Conservation (phyloP, 2,113 vertebrate species). For the Lagopus leucura region DNA sequence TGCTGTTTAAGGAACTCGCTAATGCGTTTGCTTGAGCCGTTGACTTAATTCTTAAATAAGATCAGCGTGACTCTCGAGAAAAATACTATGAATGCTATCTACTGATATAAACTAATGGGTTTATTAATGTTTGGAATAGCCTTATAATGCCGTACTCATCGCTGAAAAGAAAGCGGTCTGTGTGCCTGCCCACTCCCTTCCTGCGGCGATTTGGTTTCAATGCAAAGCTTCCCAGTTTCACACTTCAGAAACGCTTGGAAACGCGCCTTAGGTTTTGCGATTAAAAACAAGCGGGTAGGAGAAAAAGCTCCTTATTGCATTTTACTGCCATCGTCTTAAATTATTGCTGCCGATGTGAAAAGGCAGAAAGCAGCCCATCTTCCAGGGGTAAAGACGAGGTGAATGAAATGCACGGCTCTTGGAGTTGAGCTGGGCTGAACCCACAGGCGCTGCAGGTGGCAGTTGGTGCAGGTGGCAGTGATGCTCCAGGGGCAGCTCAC, state of each 20-base stretch:
- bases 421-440: neutral
- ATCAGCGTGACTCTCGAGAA: neutral
- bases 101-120: conserved; percentile 42
- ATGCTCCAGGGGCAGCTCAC: accelerated
- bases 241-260: neutral
- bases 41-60: conserved; percentile 61
- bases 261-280: neutral
- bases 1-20: conserved; percentile 52
- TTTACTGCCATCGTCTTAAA: accelerated
- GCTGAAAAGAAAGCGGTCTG: neutral
- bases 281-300: neutral
- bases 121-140: conserved; percentile 56
- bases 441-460: neutral
- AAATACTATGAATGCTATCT: conserved; percentile 27
- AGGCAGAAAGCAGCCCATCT: accelerated
- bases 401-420: accelerated
- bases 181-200: neutral
- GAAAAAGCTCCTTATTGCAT: neutral
- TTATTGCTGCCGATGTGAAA: accelerated
- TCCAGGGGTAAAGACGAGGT: accelerated
- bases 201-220: accelerated
- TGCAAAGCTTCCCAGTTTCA: accelerated
- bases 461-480: no score
- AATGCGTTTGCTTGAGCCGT: conserved; percentile 67
- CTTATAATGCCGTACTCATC: conserved; percentile 9